These are phyloP conservation scores for Girardinus metallicus DNA, from an alignment of 2,797 vertebrate genomes.

Conservation along the genomic window DNA sequence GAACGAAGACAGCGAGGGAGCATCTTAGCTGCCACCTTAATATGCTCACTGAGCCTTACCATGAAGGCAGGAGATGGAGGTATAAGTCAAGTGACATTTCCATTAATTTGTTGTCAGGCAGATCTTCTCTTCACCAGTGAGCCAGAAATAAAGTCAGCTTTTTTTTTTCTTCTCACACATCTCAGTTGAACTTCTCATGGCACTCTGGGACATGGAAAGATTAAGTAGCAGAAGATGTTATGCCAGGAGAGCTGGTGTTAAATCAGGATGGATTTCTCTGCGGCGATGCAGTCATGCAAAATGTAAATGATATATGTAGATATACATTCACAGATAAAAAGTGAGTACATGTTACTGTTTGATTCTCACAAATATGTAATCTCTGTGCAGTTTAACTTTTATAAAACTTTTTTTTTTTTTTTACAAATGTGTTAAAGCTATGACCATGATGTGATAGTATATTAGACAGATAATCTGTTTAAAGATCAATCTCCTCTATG, in stretches of 20 bases:
- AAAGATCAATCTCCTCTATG: no score
- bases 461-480: no score
- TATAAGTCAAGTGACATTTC: slow-evolving; percentile 68
- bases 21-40: slow-evolving; percentile 49
- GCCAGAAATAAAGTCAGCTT: slow-evolving; percentile 47
- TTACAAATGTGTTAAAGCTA: no score
- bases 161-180: slow-evolving; percentile 33
- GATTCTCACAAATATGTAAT: neutral
- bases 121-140: slow-evolving; percentile 44
- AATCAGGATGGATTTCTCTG: neutral
- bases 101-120: slow-evolving; percentile 70
- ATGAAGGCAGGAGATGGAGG: slow-evolving; percentile 50
- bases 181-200: slow-evolving; percentile 34
- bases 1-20: slow-evolving; percentile 22
- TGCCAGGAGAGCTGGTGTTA: neutral
- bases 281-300: neutral
- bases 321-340: neutral
- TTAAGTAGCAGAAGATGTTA: slow-evolving; percentile 17
- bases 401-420: no score
- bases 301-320: neutral
- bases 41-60: slow-evolving; percentile 47
- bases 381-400: neutral
- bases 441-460: no score
- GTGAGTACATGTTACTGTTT: neutral
- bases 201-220: neutral